A percentile compares a stretch with the other conserved stretches of the same genome.
Conservation (phyloP, 37 sponge, comb jelly and placozoan species). For the Tethya wilhelma region DNA sequence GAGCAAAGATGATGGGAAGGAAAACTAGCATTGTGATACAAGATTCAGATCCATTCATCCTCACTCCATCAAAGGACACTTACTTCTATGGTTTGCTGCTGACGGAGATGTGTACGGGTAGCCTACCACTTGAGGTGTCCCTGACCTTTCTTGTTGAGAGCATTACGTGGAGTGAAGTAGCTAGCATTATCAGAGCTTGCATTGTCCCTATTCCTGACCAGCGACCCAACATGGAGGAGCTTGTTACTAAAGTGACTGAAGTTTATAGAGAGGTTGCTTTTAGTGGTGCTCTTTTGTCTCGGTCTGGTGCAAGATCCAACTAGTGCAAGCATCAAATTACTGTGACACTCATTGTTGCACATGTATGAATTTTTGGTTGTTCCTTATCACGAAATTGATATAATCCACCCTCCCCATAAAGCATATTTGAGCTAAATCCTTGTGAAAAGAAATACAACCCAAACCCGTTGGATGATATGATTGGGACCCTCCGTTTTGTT, state of each 20-base stretch:
- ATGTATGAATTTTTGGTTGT: too few relatives aligned
- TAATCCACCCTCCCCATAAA: too few relatives aligned
- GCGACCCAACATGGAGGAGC: constrained; percentile 28
- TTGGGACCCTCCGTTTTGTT: too few relatives aligned
- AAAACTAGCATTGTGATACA: constrained; percentile 4
- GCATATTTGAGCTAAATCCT: too few relatives aligned
- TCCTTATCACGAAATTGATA: too few relatives aligned
- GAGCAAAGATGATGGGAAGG: neutral
- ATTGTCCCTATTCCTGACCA: neutral
- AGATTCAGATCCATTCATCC: neutral
- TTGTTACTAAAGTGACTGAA: constrained; percentile 15
- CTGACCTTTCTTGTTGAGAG: constrained; percentile 54
- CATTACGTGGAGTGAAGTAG: constrained; percentile 30
- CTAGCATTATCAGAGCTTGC: constrained; percentile 9
- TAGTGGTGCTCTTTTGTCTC: too few relatives aligned
- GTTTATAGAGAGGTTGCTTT: too few relatives aligned
- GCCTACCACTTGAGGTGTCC: constrained; percentile 32
- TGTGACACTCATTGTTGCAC: too few relatives aligned
- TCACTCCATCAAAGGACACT: constrained; percentile 48
- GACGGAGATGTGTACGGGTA: constrained; percentile 62
- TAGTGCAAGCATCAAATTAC: too few relatives aligned
- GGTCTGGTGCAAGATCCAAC: too few relatives aligned
- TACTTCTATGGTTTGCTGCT: constrained; percentile 68
- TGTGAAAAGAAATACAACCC: too few relatives aligned
- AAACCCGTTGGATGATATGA: too few relatives aligned